Conservation (phyloP, 2,797 vertebrate species). For the Trachurus trachurus region DNA sequence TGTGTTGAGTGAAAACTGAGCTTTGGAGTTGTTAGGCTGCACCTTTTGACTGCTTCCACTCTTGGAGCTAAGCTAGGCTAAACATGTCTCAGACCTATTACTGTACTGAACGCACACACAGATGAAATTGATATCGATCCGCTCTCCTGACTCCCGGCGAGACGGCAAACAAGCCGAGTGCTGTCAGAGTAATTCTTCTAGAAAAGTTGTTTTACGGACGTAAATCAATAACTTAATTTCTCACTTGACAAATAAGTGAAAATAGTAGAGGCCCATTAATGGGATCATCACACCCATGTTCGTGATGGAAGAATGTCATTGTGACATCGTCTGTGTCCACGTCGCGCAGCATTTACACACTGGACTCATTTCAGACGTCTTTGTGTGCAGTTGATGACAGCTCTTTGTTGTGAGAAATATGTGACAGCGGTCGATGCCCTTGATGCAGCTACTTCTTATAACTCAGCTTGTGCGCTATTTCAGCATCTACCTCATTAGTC, state of each 20-base stretch:
- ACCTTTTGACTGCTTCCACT: slow-evolving; percentile 21
- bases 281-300: not conserved
- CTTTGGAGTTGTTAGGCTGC: not conserved
- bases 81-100: slow-evolving; percentile 35
- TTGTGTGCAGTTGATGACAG: not conserved
- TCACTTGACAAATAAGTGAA: slow-evolving; percentile 21
- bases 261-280: slow-evolving; percentile 8
- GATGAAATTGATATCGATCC: slow-evolving; percentile 58
- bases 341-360: not conserved
- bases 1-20: slow-evolving; percentile 2
- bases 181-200: slow-evolving; percentile 19
- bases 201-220: slow-evolving; percentile 13
- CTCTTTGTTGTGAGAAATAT: slow-evolving; percentile 1
- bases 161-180: slow-evolving; percentile 36
- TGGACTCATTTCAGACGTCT: not conserved
- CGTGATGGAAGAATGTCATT: not conserved
- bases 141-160: slow-evolving; percentile 15
- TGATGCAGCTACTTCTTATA: not conserved
- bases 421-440: not conserved
- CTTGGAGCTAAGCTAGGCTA: slow-evolving; percentile 30
- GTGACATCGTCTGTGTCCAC: not conserved
- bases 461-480: too few relatives aligned
- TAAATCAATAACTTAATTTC: slow-evolving; percentile 31
- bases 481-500: too few relatives aligned
- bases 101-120: slow-evolving; percentile 27